Percentiles rank a stretch among this genome's conserved stretches.
Conservation (phyloP, 2,797 vertebrate species). For the Sebastes diploproa region DNA sequence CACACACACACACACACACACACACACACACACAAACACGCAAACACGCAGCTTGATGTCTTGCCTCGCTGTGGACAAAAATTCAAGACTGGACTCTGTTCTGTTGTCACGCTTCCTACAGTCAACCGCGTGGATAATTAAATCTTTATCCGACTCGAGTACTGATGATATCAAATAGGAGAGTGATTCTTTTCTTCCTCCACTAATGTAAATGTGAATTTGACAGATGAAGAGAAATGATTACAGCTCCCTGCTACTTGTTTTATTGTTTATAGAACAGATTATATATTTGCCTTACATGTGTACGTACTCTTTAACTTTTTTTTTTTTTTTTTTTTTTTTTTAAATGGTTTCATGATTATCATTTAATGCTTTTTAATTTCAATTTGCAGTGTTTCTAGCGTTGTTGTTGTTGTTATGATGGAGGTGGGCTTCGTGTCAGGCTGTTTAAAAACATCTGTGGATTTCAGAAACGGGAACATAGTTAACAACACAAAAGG, state of each 20-base stretch:
- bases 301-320: slow-evolving; percentile 58
- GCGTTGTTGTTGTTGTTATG: slow-evolving; percentile 41
- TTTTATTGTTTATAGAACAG: slow-evolving; percentile 78
- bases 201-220: slow-evolving; percentile 78
- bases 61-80: slow-evolving; percentile 27
- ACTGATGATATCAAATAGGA: slow-evolving; percentile 56
- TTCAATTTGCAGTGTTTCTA: slow-evolving; percentile 78
- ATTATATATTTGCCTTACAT: slow-evolving; percentile 80
- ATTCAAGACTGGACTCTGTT: slow-evolving; percentile 5
- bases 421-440: slow-evolving; percentile 51
- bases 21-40: neutral
- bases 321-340: slow-evolving; percentile 58
- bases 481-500: slow-evolving; percentile 62
- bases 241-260: slow-evolving; percentile 56
- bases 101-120: slow-evolving; percentile 19
- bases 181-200: slow-evolving; percentile 41
- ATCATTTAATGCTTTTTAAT: slow-evolving; percentile 71
- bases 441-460: slow-evolving; percentile 43
- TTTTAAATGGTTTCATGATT: slow-evolving; percentile 64
- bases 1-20: neutral
- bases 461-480: slow-evolving; percentile 57
- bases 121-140: slow-evolving; percentile 13
- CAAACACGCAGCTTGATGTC: neutral
- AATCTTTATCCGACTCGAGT: slow-evolving; percentile 19
- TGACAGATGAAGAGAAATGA: slow-evolving; percentile 66